Percentiles rank a stretch among this genome's conserved stretches.
phyloP scores from a whole-genome alignment of 2,113 vertebrate species.

The Hystrix cristata region DNA sequence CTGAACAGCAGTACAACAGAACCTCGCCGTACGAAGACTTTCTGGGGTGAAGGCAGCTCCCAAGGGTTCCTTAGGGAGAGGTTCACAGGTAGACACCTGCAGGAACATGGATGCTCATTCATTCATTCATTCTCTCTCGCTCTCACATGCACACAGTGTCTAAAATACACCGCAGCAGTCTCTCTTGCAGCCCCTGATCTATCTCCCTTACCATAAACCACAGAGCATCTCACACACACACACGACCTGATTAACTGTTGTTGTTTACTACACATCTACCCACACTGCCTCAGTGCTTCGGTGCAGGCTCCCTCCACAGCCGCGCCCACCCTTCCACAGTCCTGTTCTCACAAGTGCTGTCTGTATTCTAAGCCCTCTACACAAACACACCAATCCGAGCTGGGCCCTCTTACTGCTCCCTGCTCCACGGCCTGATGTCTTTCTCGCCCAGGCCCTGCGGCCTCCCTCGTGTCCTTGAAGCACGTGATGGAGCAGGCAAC shows the following conservation, averaged over 20 bases:
- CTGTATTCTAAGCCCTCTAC: too few species aligned
- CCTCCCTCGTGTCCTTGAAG: neutral
- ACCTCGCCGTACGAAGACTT: neutral
- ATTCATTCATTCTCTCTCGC: neutral
- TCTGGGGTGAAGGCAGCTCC: neutral
- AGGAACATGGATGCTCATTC: too few species aligned
- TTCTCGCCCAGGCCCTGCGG: accelerated
- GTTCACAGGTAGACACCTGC: neutral
- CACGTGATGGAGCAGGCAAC: neutral
- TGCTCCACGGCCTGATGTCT: neutral
- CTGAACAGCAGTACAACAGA: accelerated
- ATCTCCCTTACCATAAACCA: neutral
- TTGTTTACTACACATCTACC: neutral
- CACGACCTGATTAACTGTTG: neutral
- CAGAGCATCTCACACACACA: neutral
- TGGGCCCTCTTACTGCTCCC: accelerated
- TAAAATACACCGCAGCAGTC: neutral
- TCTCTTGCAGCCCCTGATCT: neutral
- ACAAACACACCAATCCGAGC: neutral
- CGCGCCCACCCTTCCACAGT: accelerated
- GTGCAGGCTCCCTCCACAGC: too few species aligned
- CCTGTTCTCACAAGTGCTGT: neutral
- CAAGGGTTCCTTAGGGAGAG: neutral
- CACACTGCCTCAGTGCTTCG: too few species aligned
- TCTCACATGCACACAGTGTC: neutral